Evolutionary conservation across 2,113 vertebrate genomes (phyloP).

Genomic region (Sterna hirundo): DNA sequence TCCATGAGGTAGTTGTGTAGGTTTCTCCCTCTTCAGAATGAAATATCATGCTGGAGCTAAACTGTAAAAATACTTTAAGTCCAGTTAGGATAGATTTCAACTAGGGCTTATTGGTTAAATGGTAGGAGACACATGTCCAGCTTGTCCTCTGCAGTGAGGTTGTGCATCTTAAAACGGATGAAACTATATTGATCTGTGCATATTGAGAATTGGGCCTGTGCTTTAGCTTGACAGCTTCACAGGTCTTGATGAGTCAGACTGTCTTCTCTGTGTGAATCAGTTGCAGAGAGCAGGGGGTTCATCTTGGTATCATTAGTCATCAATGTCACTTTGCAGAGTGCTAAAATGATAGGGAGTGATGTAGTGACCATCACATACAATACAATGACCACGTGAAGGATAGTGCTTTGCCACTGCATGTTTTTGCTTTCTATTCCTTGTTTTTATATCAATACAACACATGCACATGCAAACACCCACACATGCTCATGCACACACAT

Average conservation of each 20-base stretch:
- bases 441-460: not conserved
- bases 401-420: rapidly evolving
- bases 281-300: not conserved
- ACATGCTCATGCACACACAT: rapidly evolving
- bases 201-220: not conserved
- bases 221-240: not conserved
- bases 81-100: not conserved
- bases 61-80: not conserved
- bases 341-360: not conserved
- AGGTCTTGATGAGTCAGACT: rapidly evolving
- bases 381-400: rapidly evolving
- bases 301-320: not conserved
- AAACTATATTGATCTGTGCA: not conserved
- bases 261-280: not conserved
- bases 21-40: not conserved
- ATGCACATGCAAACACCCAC: rapidly evolving
- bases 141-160: not conserved
- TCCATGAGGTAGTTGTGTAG: not conserved
- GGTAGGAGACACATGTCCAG: not conserved
- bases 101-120: not conserved
- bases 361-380: rapidly evolving
- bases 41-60: not conserved
- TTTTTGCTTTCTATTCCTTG: not conserved
- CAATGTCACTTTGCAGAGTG: not conserved
- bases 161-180: not conserved